These are phyloP conservation scores for Aporophyla lueneburgensis DNA, from an alignment of 2,888 invertebrate genomes.

Conservation along the genomic window DNA sequence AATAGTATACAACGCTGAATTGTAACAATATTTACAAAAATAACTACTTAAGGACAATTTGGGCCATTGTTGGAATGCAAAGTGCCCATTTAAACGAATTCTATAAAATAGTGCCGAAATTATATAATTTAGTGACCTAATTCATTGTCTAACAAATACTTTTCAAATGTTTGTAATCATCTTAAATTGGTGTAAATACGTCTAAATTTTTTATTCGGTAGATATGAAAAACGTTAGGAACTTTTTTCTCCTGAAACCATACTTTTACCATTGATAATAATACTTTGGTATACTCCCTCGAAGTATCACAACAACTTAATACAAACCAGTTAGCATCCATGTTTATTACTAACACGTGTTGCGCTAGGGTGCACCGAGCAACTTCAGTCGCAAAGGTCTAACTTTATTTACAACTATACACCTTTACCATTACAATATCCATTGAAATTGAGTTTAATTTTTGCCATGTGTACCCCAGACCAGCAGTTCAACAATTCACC, in stretches of 20 bases:
- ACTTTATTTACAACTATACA: conserved; percentile 50
- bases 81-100: conserved; percentile 55
- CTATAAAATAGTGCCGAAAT: conserved; percentile 64
- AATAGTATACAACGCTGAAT: conserved; percentile 84
- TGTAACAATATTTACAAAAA: conserved; percentile 84
- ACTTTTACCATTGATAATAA: conserved; percentile 73
- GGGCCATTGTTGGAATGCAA: conserved; percentile 57
- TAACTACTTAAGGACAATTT: conserved; percentile 57
- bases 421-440: conserved; percentile 39
- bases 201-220: conserved; percentile 60
- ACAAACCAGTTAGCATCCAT: conserved; percentile 57
- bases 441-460: conserved; percentile 24
- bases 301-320: conserved; percentile 61
- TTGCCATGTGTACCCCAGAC: conserved; percentile 35
- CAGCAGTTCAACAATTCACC: conserved; percentile 50
- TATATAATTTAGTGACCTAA: conserved; percentile 59
- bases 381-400: conserved; percentile 11
- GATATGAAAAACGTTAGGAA: conserved; percentile 78
- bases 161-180: conserved; percentile 49
- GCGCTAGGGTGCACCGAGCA: conserved; percentile 34
- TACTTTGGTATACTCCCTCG: conserved; percentile 81
- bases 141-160: conserved; percentile 56
- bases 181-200: conserved; percentile 57
- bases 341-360: conserved; percentile 33
- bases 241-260: conserved; percentile 78